These are phyloP conservation scores for Phrixothrix hirtus DNA, from an alignment of 2,888 invertebrate species.

Conservation along the genomic window DNA sequence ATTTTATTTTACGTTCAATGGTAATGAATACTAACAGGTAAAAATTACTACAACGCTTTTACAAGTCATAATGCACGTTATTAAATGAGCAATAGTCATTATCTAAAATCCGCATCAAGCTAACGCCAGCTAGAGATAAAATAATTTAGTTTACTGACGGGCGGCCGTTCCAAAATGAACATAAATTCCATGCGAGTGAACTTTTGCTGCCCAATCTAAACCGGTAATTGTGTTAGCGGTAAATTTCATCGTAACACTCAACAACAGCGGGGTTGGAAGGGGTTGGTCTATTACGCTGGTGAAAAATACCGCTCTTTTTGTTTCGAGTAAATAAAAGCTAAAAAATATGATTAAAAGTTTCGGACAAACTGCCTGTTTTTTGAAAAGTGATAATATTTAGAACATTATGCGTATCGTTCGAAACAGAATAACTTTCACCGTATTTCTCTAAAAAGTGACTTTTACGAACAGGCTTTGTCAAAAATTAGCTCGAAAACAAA, in stretches of 20 bases:
- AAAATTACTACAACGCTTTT: not conserved
- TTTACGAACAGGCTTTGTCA: slow-evolving; percentile 32
- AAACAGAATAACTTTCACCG: slow-evolving; percentile 7
- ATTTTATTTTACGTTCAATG: slow-evolving; percentile 37
- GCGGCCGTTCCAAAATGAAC: slow-evolving; percentile 50
- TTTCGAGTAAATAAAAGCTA: slow-evolving; percentile 18
- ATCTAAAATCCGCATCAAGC: slow-evolving; percentile 20
- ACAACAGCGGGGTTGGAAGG: slow-evolving; percentile 43
- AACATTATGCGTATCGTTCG: too few relatives aligned
- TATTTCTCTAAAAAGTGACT: slow-evolving; percentile 26
- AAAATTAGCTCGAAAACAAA: slow-evolving; percentile 45
- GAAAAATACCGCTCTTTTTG: slow-evolving; percentile 25
- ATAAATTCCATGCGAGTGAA: slow-evolving; percentile 53
- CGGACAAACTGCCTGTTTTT: slow-evolving; percentile 20
- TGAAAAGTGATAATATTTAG: too few relatives aligned
- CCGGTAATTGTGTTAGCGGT: slow-evolving; percentile 55
- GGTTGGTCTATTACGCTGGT: slow-evolving; percentile 27
- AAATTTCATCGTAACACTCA: slow-evolving; percentile 51
- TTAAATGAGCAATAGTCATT: slow-evolving; percentile 25
- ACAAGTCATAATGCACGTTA: slow-evolving; percentile 10
- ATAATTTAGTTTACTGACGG: slow-evolving; percentile 46
- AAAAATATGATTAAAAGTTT: slow-evolving; percentile 22
- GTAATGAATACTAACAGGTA: not conserved
- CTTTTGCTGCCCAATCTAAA: slow-evolving; percentile 53
- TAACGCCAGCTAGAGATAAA: slow-evolving; percentile 30